These are phyloP conservation scores for Falcunculus frontatus DNA, from an alignment of 2,113 vertebrate species.

Conservation along the genomic window DNA sequence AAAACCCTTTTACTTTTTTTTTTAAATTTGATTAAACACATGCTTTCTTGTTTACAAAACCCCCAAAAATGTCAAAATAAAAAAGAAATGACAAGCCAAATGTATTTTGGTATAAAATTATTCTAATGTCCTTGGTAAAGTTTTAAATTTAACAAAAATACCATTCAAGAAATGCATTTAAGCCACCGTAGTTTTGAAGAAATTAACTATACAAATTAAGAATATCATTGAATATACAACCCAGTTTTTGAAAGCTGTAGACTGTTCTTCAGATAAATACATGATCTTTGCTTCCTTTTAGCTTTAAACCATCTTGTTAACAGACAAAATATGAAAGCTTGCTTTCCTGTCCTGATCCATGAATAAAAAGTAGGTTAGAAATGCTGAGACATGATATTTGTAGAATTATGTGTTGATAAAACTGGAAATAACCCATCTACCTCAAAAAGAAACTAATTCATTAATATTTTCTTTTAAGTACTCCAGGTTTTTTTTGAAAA, in stretches of 20 bases:
- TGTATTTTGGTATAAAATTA: background rate
- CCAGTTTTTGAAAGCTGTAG: background rate
- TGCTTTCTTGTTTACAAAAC: background rate
- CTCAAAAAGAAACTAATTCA: background rate
- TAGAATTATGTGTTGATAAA: background rate
- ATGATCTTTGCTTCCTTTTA: background rate
- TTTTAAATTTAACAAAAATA: background rate
- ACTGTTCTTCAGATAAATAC: background rate
- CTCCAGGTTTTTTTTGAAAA: background rate
- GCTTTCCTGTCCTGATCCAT: background rate
- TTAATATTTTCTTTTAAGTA: background rate
- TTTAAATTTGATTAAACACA: background rate
- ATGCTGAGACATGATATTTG: background rate
- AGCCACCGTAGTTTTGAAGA: rapidly evolving
- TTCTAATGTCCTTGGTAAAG: background rate
- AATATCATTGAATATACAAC: background rate
- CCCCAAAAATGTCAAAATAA: background rate
- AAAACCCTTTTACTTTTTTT: background rate
- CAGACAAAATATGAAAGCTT: background rate
- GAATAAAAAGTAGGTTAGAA: background rate
- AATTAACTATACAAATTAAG: background rate
- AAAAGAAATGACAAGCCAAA: background rate
- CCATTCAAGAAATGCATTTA: background rate
- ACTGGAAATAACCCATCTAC: background rate
- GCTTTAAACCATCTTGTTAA: background rate